phyloP scores from a whole-genome alignment of 2,888 invertebrate genomes.

The Diploptera punctata region DNA sequence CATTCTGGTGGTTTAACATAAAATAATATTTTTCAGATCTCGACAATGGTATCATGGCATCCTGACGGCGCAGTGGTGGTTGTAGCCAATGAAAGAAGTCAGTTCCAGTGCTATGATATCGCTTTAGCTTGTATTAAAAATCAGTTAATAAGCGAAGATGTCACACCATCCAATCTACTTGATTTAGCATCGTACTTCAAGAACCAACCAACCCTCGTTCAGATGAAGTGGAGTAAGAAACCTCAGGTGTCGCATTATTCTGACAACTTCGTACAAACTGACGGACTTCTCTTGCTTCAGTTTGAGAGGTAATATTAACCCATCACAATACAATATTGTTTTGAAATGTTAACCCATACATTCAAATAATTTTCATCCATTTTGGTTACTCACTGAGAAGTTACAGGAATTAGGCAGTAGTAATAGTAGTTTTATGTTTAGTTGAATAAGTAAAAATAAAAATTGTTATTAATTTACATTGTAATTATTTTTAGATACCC shows the following conservation, averaged over 20 bases:
- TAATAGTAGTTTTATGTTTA: no score
- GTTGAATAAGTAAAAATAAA: no score
- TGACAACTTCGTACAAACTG: conserved; percentile 57
- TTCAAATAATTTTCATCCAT: no score
- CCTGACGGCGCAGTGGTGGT: conserved; percentile 70
- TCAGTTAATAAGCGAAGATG: conserved; percentile 71
- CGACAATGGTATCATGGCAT: conserved; percentile 75
- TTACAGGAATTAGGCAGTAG: no score
- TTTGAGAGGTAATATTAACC: conserved; percentile 66
- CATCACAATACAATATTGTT: no score
- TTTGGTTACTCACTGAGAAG: no score
- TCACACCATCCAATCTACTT: conserved; percentile 64
- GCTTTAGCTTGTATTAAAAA: conserved; percentile 70
- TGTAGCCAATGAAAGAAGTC: conserved; percentile 73
- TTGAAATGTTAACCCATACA: no score
- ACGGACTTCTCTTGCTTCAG: conserved; percentile 62
- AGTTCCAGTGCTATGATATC: conserved; percentile 77
- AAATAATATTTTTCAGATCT: conserved; percentile 61
- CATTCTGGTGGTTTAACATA: no score
- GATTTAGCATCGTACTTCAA: conserved; percentile 70
- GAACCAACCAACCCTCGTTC: conserved; percentile 62
- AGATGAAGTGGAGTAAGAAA: conserved; percentile 66
- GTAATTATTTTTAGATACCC: no score
- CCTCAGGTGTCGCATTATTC: conserved; percentile 55
- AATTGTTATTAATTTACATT: no score